A percentile compares a stretch with the other conserved stretches of the same genome.
Evolutionary conservation across 1,140 invertebrate species (phyloP).

Genomic region (Thrips palmi): DNA sequence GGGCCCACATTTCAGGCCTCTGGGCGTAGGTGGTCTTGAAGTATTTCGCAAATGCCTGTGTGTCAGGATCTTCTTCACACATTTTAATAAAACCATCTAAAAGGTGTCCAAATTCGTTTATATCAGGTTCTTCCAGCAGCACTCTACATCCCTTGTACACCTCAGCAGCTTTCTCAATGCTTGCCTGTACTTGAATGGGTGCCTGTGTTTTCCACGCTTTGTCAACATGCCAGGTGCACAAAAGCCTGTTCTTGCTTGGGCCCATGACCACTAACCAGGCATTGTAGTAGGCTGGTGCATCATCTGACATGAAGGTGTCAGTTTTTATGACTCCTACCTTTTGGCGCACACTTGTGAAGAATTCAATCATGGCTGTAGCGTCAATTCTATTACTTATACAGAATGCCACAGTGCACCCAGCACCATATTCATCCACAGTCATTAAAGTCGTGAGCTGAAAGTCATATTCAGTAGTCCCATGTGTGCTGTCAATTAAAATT

Average conservation of each 20-base stretch:
- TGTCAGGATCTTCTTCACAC: background rate
- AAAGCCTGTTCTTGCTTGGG: background rate
- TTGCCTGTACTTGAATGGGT: too few species aligned
- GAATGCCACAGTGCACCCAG: conserved; percentile 10
- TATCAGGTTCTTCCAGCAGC: background rate
- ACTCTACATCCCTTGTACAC: conserved; percentile 1
- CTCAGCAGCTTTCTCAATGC: conserved; percentile 1
- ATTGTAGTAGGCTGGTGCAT: conserved; percentile 9
- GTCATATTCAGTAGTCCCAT: conserved; percentile 7
- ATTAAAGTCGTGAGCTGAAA: conserved; percentile 11
- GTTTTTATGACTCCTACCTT: conserved; percentile 2
- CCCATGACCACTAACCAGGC: conserved; percentile 10
- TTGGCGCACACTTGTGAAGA: conserved; percentile 5
- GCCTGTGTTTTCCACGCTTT: conserved; percentile 9
- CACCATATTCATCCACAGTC: conserved; percentile 8
- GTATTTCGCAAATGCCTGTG: conserved; percentile 3
- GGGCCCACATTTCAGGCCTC: conserved; percentile 9
- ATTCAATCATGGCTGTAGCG: conserved; percentile 6
- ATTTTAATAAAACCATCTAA: conserved; percentile 2
- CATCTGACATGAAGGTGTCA: conserved; percentile 12
- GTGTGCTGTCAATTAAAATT: conserved; percentile 11
- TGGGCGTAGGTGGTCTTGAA: conserved; percentile 5
- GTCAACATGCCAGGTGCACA: conserved; percentile 11
- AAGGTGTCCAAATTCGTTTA: background rate
- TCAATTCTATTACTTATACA: conserved; percentile 10